phyloP scores from a whole-genome alignment of 1,140 invertebrate species.

The Epicauta chinensis region DNA sequence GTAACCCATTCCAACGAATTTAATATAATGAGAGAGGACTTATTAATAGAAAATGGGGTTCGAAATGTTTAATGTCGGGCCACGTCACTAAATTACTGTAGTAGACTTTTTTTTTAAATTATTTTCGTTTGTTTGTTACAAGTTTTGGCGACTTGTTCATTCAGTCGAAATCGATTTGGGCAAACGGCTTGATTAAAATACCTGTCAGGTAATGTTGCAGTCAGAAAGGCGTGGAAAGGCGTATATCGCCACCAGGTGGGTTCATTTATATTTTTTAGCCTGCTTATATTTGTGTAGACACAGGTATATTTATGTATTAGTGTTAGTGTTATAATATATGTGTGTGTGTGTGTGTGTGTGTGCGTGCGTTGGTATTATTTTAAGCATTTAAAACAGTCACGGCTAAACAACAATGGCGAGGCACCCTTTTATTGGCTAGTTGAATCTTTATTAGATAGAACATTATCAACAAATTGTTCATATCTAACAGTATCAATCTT shows the following conservation, averaged over 20 bases:
- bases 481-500: too few relatives aligned
- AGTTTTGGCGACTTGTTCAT: neutral
- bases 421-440: too few relatives aligned
- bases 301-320: neutral
- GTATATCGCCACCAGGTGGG: neutral
- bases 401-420: too few relatives aligned
- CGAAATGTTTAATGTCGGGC: too few relatives aligned
- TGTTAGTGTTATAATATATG: neutral
- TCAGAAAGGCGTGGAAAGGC: constrained; percentile 5
- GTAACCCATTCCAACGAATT: constrained; percentile 12
- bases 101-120: neutral
- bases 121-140: neutral
- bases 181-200: neutral
- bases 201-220: neutral
- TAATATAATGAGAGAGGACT: constrained; percentile 9
- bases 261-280: neutral
- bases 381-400: too few relatives aligned
- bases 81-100: constrained; percentile 1
- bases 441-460: too few relatives aligned
- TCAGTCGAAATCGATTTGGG: neutral
- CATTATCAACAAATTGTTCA: too few relatives aligned
- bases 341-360: too few relatives aligned
- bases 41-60: constrained; percentile 7
- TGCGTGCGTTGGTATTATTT: too few relatives aligned
- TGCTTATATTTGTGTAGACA: neutral